phyloP scores from a whole-genome alignment of 1,140 invertebrate genomes.

The Carposina sasakii region DNA sequence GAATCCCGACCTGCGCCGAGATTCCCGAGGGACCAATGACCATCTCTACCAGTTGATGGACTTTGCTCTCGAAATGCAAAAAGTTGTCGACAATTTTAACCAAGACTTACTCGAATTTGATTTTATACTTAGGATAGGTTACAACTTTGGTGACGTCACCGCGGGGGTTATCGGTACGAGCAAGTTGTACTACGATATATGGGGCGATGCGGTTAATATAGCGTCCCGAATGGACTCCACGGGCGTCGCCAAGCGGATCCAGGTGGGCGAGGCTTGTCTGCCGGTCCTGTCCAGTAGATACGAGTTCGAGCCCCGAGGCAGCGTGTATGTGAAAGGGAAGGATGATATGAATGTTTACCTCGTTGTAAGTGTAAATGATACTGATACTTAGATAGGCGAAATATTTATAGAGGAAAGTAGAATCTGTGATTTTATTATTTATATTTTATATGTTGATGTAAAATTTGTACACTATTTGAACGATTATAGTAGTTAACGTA shows the following conservation, averaged over 20 bases:
- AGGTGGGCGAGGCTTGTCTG: conserved; percentile 85
- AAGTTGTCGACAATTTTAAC: conserved; percentile 91
- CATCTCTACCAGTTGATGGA: conserved; percentile 92
- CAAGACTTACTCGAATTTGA: conserved; percentile 91
- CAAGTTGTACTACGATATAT: conserved; percentile 97
- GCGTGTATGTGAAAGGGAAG: conserved; percentile 96
- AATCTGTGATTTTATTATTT: conserved; percentile 71
- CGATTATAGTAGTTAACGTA: no score
- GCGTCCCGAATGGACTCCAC: conserved; percentile 97
- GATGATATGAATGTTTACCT: conserved; percentile 94
- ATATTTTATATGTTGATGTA: conserved; percentile 43
- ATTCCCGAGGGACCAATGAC: conserved; percentile 77
- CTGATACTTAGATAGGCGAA: conserved; percentile 39
- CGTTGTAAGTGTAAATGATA: conserved; percentile 72
- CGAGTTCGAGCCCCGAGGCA: conserved; percentile 87
- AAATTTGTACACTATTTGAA: conserved; percentile 15
- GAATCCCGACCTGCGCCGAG: conserved; percentile 81
- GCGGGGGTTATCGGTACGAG: conserved; percentile 97
- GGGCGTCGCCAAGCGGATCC: conserved; percentile 87
- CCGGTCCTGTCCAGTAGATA: conserved; percentile 79
- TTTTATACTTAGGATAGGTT: conserved; percentile 90
- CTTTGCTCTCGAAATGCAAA: conserved; percentile 90
- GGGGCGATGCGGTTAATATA: conserved; percentile 99
- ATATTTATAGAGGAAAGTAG: conserved; percentile 52
- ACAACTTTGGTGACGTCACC: conserved; percentile 91